These are phyloP conservation scores for Chironex yamaguchii DNA, from an alignment of 30 jellyfish, hydroid and myxozoan species.

Conservation along the genomic window DNA sequence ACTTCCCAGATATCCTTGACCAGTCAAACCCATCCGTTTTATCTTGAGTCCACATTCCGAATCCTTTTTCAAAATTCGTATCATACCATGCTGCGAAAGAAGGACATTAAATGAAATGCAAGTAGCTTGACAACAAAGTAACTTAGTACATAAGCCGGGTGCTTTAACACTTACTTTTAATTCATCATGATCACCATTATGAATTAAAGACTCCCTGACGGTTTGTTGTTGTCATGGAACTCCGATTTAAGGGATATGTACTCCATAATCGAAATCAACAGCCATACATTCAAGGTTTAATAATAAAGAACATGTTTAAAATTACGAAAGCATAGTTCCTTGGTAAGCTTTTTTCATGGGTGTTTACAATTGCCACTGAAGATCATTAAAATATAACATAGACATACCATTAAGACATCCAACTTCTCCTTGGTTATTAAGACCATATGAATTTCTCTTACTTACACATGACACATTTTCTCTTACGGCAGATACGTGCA, in stretches of 20 bases:
- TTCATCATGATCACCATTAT: too few relatives aligned
- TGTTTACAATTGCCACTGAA: not conserved
- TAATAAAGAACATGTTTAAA: too few relatives aligned
- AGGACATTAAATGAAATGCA: not conserved
- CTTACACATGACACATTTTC: not conserved
- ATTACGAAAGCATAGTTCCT: too few relatives aligned
- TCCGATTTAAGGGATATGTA: too few relatives aligned
- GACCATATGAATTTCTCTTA: too few relatives aligned
- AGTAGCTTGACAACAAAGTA: not conserved
- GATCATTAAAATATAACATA: too few relatives aligned
- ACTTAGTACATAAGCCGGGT: not conserved
- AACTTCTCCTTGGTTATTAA: too few relatives aligned
- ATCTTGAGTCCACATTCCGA: constrained; percentile 81
- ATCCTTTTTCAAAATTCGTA: constrained; percentile 79
- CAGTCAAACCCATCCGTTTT: constrained; percentile 54
- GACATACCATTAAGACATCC: too few relatives aligned
- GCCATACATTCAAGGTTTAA: too few relatives aligned
- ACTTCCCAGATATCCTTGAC: constrained; percentile 46
- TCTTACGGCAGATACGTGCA: not conserved
- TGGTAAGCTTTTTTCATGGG: not conserved
- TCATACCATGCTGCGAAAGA: constrained; percentile 73
- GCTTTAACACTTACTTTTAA: not conserved
- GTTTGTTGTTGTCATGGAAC: too few relatives aligned
- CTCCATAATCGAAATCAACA: too few relatives aligned
- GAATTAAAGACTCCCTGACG: too few relatives aligned